Conservation (phyloP, 1,140 invertebrate genomes). For the Zophobas morio region DNA sequence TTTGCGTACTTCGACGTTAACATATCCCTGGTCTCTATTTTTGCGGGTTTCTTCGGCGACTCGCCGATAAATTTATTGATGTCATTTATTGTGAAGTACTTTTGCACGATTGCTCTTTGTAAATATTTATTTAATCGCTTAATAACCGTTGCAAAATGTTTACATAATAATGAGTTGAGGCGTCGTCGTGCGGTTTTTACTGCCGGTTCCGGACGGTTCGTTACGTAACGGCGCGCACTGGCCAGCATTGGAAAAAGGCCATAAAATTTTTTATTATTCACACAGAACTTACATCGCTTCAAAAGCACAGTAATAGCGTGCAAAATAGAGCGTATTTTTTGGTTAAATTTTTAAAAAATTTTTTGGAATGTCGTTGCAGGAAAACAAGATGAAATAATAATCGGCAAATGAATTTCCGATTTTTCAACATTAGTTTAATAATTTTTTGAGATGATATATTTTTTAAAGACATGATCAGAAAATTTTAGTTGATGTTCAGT, state of each 20-base stretch:
- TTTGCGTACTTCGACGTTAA: background rate
- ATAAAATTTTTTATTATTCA: no score
- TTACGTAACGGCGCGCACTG: background rate
- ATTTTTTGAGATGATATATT: no score
- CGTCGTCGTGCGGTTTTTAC: conserved; percentile 13
- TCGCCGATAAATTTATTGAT: conserved; percentile 5
- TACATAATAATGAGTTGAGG: conserved; percentile 13
- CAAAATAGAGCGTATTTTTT: no score
- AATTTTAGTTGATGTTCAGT: no score
- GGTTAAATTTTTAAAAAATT: no score
- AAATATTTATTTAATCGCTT: conserved; percentile 17
- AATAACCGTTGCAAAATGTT: conserved; percentile 16
- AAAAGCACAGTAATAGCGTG: no score
- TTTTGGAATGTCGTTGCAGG: no score
- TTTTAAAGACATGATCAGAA: no score
- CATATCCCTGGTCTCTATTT: conserved; percentile 10
- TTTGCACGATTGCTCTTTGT: conserved; percentile 13
- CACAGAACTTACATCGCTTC: no score
- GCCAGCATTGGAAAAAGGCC: background rate
- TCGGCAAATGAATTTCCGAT: no score
- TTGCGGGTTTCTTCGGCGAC: background rate
- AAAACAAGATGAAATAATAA: no score
- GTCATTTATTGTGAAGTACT: conserved; percentile 8
- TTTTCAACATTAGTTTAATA: no score
- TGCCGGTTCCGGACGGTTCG: background rate